These are phyloP conservation scores for Chrysodeixis includens DNA, from an alignment of 2,888 invertebrate species.

Conservation along the genomic window DNA sequence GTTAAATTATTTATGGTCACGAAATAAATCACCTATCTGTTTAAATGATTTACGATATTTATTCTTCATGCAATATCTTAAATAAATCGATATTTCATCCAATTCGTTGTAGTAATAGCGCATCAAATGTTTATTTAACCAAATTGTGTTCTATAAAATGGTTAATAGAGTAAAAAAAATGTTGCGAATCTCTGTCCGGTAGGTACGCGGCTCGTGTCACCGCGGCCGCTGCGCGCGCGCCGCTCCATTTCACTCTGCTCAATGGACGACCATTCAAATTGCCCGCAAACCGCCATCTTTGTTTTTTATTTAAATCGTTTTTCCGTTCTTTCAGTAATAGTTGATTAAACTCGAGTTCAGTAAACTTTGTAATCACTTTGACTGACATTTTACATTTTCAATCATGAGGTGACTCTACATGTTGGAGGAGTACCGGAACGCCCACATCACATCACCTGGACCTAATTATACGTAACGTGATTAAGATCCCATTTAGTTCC, in stretches of 20 bases:
- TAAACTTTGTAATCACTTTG: conserved; percentile 65
- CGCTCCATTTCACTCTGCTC: conserved; percentile 79
- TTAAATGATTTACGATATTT: conserved; percentile 39
- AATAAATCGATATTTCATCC: conserved; percentile 48
- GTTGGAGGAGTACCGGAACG: conserved; percentile 55
- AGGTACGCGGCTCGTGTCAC: conserved; percentile 80
- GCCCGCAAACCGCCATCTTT: conserved; percentile 72
- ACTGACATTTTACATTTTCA: conserved; percentile 65
- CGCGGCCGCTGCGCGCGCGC: conserved; percentile 68
- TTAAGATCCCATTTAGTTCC: conserved; percentile 73
- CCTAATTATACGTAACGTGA: conserved; percentile 65
- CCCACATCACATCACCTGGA: conserved; percentile 58
- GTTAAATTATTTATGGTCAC: conserved; percentile 48
- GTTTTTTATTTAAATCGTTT: conserved; percentile 73
- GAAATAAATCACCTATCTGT: conserved; percentile 51
- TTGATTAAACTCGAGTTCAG: conserved; percentile 75
- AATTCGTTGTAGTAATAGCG: conserved; percentile 49
- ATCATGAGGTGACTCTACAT: conserved; percentile 60
- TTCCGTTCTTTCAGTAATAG: conserved; percentile 74
- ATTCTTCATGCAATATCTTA: conserved; percentile 40
- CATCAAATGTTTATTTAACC: conserved; percentile 50
- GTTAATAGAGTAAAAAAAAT: conserved; percentile 58
- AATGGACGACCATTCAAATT: conserved; percentile 80
- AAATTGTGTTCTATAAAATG: conserved; percentile 50
- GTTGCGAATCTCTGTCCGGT: conserved; percentile 66